A percentile compares a stretch with the other conserved stretches of the same genome.
Evolutionary conservation across 2,888 invertebrate genomes (phyloP).

Genomic region (Bibio marci): DNA sequence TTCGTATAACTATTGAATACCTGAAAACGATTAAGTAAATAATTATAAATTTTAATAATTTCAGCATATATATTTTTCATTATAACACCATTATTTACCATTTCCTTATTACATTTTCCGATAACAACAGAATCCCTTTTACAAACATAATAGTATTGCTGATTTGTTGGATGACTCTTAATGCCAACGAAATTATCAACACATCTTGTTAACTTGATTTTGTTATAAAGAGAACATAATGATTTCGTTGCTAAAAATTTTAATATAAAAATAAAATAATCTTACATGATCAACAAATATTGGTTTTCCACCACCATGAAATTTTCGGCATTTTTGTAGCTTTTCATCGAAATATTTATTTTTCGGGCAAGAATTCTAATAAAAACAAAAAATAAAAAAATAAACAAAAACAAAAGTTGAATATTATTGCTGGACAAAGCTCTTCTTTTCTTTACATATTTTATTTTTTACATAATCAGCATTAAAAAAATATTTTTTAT

Average conservation of each 20-base stretch:
- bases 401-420: no score
- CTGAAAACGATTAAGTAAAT: not conserved
- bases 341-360: conserved; percentile 22
- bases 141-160: conserved; percentile 30
- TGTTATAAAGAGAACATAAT: no score
- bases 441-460: no score
- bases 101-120: conserved; percentile 23
- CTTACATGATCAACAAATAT: conserved; percentile 24
- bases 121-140: conserved; percentile 24
- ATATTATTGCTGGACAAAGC: no score
- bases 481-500: no score
- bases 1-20: not conserved
- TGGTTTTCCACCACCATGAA: conserved; percentile 29
- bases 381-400: no score
- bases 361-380: conserved; percentile 11
- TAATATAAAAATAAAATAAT: no score
- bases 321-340: conserved; percentile 17
- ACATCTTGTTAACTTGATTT: conserved; percentile 25
- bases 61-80: no score
- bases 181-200: conserved; percentile 22
- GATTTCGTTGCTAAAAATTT: no score
- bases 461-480: no score
- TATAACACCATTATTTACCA: conserved; percentile 18
- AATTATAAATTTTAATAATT: no score
- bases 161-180: conserved; percentile 24